These are phyloP conservation scores for Epizoanthus fatuus DNA, from an alignment of 92 coral and sea anemone genomes.

Conservation along the genomic window DNA sequence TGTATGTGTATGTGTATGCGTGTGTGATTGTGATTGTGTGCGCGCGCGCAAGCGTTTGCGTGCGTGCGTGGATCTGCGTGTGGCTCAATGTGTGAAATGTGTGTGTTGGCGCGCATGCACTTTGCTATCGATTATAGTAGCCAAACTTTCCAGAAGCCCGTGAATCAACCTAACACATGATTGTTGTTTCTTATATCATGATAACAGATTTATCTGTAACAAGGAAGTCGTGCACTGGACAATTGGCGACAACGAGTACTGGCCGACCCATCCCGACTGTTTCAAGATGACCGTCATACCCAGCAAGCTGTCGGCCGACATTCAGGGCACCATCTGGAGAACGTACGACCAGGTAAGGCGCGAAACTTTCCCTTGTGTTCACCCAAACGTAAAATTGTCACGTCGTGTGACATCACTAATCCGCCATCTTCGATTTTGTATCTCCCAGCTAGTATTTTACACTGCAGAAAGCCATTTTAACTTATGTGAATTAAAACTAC, in stretches of 20 bases:
- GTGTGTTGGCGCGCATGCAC: not conserved
- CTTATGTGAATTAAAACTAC: too few species aligned
- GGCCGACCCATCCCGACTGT: not conserved
- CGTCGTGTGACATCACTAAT: too few species aligned
- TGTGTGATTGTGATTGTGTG: too few species aligned
- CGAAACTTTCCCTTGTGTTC: too few species aligned
- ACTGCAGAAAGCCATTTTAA: too few species aligned
- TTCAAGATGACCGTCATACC: not conserved
- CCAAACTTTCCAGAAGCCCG: not conserved
- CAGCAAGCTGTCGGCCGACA: not conserved
- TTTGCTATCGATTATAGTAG: not conserved
- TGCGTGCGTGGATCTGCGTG: too few species aligned
- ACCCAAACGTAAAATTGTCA: too few species aligned
- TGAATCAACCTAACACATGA: not conserved
- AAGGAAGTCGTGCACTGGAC: constrained; percentile 6
- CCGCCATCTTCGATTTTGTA: too few species aligned
- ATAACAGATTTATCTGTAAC: not conserved
- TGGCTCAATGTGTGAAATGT: too few species aligned
- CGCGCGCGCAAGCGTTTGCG: too few species aligned
- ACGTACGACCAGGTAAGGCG: not conserved
- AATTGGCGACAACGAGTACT: not conserved
- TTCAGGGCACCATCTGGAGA: not conserved
- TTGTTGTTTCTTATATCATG: not conserved
- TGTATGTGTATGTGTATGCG: too few species aligned
- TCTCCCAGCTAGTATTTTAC: too few species aligned